Evolutionary conservation across 92 coral and sea anemone genomes (phyloP), one percentile per base, ranked within the genome.

Genomic region (Actinernus sp.): DNA sequence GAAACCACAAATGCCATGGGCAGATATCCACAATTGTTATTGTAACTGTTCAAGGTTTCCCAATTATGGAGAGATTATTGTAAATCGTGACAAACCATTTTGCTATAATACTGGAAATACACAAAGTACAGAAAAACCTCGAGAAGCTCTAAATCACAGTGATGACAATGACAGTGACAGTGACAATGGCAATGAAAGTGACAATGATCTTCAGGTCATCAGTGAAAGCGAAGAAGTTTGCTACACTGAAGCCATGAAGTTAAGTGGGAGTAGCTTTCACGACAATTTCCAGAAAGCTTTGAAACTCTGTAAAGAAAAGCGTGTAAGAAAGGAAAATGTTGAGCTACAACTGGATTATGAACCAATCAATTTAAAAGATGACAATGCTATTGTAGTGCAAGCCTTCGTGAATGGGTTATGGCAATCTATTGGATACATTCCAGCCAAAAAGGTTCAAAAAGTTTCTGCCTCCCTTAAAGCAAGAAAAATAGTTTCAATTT

Each of bases 361-460:
- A 28, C 52, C 73, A n/a, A 65, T 43, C 1, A 80, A 78, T 26
- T 20, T 44, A 26, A 17, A 27, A 9, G 83, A 82, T 28, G 76
- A 81, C 25, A 81, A 81, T 65, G 88, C 88, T 1, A 10, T 81
- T 5, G 50, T 81, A 0, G 63, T 66, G 4, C 72, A 81, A 49
- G 61, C 37, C 0, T 17, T 8, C n/a, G 0, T 55, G 0, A 40
- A 25, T 1, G 58, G 12, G 0, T 22, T 24, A 3, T 72, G 61
- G 53, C 57, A 71, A 6, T 54, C 86, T 10, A 26, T 73, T 8
- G 71, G 71, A 0, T 73, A 73, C 45, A 68, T 82, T 4, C 83
- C 88, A 12, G 88, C 47, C 0, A 55, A 24, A 4, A 82, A 74
- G 21, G 33, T 82, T 1, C 22, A 31, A 10, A 82, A 82, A 36